Conservation (phyloP, 2,888 invertebrate genomes). For the Phasia obesa region DNA sequence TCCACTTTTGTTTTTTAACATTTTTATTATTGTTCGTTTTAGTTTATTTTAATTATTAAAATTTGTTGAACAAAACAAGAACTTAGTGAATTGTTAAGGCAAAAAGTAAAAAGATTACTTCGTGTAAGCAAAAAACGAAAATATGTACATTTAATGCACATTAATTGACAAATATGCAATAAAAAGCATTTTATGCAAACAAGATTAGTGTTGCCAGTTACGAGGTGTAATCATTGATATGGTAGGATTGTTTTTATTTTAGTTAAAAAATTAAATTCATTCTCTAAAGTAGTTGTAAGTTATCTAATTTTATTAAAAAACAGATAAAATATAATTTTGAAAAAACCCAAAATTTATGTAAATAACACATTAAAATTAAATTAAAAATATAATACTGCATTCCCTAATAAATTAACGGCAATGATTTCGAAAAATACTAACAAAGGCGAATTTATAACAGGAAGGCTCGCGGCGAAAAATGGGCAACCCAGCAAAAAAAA, state of each 20-base stretch:
- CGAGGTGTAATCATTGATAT: neutral
- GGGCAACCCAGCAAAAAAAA: no score
- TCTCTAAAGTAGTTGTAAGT: no score
- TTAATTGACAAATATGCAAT: conserved; percentile 47
- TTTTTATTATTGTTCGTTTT: conserved; percentile 1
- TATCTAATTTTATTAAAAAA: no score
- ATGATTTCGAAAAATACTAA: no score
- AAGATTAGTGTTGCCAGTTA: conserved; percentile 26
- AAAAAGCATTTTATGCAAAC: conserved; percentile 54
- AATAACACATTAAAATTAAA: no score
- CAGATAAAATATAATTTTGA: no score
- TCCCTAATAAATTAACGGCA: no score
- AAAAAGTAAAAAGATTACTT: neutral
- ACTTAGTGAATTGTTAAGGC: neutral
- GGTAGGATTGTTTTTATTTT: neutral
- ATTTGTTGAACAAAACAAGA: neutral
- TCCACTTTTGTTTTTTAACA: conserved; percentile 40
- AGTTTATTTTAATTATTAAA: neutral
- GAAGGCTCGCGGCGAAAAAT: no score
- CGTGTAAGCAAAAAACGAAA: conserved; percentile 3
- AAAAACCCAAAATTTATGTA: no score
- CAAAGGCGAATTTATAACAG: no score
- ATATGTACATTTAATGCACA: conserved; percentile 51
- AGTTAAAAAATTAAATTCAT: no score
- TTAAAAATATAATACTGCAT: no score